Conservation (phyloP, 2,888 invertebrate species). For the Drosophila falleni region DNA sequence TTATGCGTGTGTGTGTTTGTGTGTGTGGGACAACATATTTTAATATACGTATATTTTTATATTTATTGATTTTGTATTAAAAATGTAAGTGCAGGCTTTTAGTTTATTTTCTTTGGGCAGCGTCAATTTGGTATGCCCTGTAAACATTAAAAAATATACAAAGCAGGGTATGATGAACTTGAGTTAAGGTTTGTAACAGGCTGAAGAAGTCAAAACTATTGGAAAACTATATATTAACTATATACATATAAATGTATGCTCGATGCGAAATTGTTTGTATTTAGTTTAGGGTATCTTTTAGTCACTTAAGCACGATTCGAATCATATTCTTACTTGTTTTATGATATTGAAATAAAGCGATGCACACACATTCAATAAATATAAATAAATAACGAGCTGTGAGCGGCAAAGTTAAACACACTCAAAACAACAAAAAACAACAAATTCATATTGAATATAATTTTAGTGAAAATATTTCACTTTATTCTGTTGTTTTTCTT, state of each 20-base stretch:
- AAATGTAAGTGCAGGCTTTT: constrained; percentile 79
- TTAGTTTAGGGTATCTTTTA: constrained; percentile 1
- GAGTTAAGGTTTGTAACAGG: not conserved
- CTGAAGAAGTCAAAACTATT: not conserved
- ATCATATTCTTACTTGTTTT: constrained; percentile 44
- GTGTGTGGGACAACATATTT: constrained; percentile 48
- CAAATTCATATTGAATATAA: constrained; percentile 50
- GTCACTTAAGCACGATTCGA: no score
- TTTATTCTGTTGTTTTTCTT: constrained; percentile 10
- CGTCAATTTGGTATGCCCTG: constrained; percentile 41
- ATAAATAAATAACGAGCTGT: constrained; percentile 71
- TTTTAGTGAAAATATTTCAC: constrained; percentile 65
- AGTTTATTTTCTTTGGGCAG: constrained; percentile 58
- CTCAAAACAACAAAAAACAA: constrained; percentile 11
- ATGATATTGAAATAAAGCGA: constrained; percentile 75
- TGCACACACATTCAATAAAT: constrained; percentile 67
- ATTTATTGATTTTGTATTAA: constrained; percentile 81
- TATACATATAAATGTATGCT: not conserved
- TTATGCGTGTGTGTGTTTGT: constrained; percentile 2
- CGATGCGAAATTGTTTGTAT: not conserved
- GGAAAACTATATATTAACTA: not conserved
- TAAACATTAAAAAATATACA: not conserved
- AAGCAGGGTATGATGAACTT: not conserved
- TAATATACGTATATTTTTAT: constrained; percentile 70
- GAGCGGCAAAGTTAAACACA: constrained; percentile 58